Evolutionary conservation across 2,888 invertebrate genomes (phyloP).

Genomic region (Coelinius sp.): DNA sequence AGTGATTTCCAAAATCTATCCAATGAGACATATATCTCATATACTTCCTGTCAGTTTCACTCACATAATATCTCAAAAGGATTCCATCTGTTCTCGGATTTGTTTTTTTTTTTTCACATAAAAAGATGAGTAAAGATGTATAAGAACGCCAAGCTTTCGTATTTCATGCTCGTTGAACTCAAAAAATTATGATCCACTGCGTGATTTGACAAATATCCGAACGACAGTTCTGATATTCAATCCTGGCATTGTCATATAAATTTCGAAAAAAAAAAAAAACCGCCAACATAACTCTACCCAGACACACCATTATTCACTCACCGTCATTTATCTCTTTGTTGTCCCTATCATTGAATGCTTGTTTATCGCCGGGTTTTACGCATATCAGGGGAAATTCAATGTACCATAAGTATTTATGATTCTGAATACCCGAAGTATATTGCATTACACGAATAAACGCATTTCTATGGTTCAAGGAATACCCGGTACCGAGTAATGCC

Average conservation of each 20-base stretch:
- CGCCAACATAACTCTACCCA: background rate
- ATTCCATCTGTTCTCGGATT: background rate
- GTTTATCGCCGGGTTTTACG: background rate
- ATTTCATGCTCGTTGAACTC: background rate
- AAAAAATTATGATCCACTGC: background rate
- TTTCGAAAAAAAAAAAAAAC: background rate
- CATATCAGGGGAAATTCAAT: background rate
- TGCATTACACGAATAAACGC: slow-evolving; percentile 14
- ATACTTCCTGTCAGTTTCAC: background rate
- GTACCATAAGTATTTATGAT: slow-evolving; percentile 1
- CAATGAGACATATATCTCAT: background rate
- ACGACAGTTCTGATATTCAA: background rate
- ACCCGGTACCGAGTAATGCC: background rate
- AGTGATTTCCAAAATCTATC: background rate
- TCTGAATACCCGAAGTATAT: background rate
- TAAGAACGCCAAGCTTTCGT: background rate
- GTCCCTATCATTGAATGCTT: background rate
- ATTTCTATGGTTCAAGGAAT: background rate
- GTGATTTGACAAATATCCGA: slow-evolving; percentile 1
- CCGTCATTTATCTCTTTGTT: background rate
- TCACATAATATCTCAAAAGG: background rate
- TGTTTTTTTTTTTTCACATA: background rate
- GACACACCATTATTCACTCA: background rate
- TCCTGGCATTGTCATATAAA: background rate
- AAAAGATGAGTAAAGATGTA: background rate